phyloP scores from a whole-genome alignment of 1,140 invertebrate genomes.

The Probaryconus sp. region DNA sequence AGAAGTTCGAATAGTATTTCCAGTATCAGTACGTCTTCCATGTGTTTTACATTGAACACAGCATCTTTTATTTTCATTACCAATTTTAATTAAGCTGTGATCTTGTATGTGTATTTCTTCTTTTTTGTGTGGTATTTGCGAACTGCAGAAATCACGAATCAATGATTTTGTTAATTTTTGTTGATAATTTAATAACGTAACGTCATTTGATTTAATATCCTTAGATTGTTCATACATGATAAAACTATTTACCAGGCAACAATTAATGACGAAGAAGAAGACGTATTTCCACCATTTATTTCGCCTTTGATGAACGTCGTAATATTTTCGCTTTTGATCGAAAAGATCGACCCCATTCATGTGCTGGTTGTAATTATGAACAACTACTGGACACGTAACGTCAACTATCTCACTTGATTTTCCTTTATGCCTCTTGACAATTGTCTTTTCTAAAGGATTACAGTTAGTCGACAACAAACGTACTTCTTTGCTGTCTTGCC shows the following conservation, averaged over 20 bases:
- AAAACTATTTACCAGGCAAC: conserved; percentile 22
- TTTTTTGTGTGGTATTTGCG: no score
- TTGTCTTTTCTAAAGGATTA: not conserved
- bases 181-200: no score
- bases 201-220: no score
- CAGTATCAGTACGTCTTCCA: not conserved
- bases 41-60: no score
- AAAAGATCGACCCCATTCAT: conserved; percentile 42
- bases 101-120: no score
- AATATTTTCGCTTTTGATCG: conserved; percentile 43
- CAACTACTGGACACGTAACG: not conserved
- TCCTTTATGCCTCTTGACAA: not conserved
- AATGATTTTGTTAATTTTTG: no score
- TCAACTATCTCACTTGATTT: not conserved
- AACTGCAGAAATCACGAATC: no score
- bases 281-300: conserved; percentile 49
- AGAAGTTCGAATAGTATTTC: not conserved
- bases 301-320: not conserved
- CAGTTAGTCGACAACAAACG: conserved; percentile 8
- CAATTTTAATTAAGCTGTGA: no score
- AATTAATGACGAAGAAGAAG: conserved; percentile 30
- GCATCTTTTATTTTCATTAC: no score
- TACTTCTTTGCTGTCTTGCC: conserved; percentile 12
- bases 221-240: conserved; percentile 2
- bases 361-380: conserved; percentile 1